Evolutionary conservation across 53 echinoderm and acorn worm species (phyloP).

Genomic region (Pentamera pediparva): DNA sequence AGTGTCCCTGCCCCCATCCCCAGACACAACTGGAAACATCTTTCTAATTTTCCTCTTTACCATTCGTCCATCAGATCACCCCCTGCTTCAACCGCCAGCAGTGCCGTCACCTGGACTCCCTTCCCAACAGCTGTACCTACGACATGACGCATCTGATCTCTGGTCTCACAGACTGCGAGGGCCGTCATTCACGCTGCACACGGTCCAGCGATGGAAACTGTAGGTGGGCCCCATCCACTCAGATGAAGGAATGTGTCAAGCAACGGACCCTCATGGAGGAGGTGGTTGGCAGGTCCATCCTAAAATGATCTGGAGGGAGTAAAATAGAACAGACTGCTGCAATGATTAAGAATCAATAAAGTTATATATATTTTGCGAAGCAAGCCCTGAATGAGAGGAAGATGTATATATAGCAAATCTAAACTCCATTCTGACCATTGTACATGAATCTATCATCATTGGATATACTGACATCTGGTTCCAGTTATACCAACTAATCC

Average conservation of each 20-base stretch:
- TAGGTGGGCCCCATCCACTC: conserved; percentile 68
- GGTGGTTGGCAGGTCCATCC: conserved; percentile 28
- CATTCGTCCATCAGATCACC: not conserved
- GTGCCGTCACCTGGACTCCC: conserved; percentile 50
- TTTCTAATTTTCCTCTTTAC: not conserved
- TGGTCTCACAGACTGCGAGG: conserved; percentile 61
- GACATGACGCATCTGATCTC: conserved; percentile 52
- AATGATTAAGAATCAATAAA: no score
- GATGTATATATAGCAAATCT: no score
- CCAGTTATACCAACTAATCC: no score
- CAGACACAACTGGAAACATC: no score
- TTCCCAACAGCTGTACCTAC: conserved; percentile 70
- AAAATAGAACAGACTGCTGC: no score
- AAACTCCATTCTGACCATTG: no score
- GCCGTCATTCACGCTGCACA: conserved; percentile 72
- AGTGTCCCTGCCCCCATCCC: no score
- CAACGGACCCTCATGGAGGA: conserved; percentile 50
- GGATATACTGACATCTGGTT: no score
- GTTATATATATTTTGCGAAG: no score
- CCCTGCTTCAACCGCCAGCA: conserved; percentile 21
- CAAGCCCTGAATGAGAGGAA: no score
- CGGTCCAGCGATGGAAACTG: conserved; percentile 63
- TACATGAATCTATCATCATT: no score
- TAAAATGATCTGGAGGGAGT: no score
- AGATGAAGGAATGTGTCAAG: conserved; percentile 66